phyloP scores from a whole-genome alignment of 2,888 invertebrate species.

The Tromatobia lineatoria region DNA sequence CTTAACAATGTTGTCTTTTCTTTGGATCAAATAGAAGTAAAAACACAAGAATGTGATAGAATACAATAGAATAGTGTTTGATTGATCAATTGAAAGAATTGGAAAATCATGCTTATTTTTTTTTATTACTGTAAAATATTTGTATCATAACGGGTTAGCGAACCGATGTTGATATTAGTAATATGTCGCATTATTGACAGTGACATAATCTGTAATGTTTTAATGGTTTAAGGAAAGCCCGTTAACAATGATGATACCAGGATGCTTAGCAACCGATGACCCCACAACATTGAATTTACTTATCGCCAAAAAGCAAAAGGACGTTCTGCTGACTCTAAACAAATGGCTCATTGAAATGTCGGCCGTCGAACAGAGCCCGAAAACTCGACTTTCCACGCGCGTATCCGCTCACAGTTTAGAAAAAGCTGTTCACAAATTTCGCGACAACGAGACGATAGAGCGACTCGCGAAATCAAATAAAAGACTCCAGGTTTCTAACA shows the following conservation, averaged over 20 bases:
- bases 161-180: not conserved
- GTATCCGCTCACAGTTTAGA: conserved; percentile 84
- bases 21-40: no score
- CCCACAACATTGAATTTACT: conserved; percentile 76
- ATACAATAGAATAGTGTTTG: no score
- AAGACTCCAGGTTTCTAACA: conserved; percentile 78
- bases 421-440: conserved; percentile 80
- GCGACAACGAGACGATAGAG: conserved; percentile 75
- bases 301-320: conserved; percentile 81
- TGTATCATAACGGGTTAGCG: not conserved
- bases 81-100: no score
- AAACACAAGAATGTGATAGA: no score
- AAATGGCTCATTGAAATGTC: conserved; percentile 80
- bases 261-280: conserved; percentile 82
- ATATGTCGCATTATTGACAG: not conserved
- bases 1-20: no score
- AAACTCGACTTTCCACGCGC: conserved; percentile 78
- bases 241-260: conserved; percentile 78
- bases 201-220: conserved; percentile 5
- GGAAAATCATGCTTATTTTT: no score
- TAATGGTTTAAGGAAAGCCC: conserved; percentile 74
- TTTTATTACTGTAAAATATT: no score
- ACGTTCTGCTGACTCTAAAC: conserved; percentile 78
- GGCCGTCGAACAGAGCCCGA: conserved; percentile 75
- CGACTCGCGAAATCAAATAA: conserved; percentile 76